Evolutionary conservation across 2,113 vertebrate genomes (phyloP).

Genomic region (Campylomormyrus numenius): DNA sequence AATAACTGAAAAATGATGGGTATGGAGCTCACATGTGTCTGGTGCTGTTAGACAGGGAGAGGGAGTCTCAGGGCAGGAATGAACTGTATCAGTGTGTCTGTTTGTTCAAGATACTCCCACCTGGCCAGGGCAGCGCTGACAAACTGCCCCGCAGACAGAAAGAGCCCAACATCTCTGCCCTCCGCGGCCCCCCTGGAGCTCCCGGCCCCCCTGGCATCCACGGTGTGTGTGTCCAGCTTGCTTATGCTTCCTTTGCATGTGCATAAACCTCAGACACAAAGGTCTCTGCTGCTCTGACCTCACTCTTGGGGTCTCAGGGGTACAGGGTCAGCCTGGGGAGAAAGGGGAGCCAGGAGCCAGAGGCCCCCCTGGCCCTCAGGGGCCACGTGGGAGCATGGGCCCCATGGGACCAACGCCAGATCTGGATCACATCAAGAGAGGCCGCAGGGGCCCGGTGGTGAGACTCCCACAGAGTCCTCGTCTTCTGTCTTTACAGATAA

Average conservation of each 20-base stretch:
- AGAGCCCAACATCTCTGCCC: slow-evolving; percentile 40
- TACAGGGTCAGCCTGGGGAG: slow-evolving; percentile 56
- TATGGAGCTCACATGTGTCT: not conserved
- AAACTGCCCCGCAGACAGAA: slow-evolving; percentile 53
- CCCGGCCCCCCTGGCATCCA: slow-evolving; percentile 58
- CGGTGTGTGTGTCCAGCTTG: slow-evolving; percentile 42
- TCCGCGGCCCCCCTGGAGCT: slow-evolving; percentile 44
- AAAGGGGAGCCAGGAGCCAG: slow-evolving; percentile 50
- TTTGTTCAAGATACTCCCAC: slow-evolving; percentile 28
- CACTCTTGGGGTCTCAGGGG: slow-evolving; percentile 35
- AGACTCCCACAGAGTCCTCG: slow-evolving; percentile 16
- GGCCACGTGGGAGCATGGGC: slow-evolving; percentile 64
- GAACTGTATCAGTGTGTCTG: slow-evolving; percentile 28
- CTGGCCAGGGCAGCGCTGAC: slow-evolving; percentile 52
- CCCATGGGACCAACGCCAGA: slow-evolving; percentile 62
- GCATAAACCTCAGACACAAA: not conserved
- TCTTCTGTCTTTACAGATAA: not conserved
- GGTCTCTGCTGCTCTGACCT: not conserved
- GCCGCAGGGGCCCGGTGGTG: slow-evolving; percentile 64
- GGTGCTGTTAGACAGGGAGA: not conserved
- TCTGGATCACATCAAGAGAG: slow-evolving; percentile 59
- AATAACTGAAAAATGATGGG: not conserved
- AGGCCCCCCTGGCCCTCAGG: slow-evolving; percentile 49
- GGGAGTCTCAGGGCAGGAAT: not conserved
- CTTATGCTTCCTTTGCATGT: not conserved